phyloP scores from a whole-genome alignment of 2,113 vertebrate genomes.

The Ochotona princeps region DNA sequence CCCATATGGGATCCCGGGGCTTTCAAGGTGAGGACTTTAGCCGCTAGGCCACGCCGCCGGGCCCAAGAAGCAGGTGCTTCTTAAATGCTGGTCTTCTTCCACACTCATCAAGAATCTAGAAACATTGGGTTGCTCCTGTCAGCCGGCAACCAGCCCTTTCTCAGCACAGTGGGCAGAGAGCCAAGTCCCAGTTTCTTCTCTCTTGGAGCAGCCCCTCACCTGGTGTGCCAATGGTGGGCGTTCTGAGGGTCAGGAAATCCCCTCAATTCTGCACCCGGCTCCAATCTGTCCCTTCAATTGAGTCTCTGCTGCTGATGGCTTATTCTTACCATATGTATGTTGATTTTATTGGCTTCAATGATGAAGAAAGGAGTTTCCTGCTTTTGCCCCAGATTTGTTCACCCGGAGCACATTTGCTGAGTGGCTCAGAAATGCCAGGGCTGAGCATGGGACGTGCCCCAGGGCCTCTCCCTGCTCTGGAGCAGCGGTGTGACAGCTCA shows the following conservation, averaged over 20 bases:
- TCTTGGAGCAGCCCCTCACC: background rate
- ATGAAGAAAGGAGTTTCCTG: constrained; percentile 23
- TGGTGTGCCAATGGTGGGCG: background rate
- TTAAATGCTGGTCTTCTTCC: background rate
- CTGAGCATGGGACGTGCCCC: background rate
- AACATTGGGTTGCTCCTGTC: background rate
- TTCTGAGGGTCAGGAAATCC: background rate
- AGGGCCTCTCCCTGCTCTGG: background rate
- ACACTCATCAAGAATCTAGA: background rate
- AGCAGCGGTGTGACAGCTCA: background rate
- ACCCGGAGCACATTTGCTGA: background rate
- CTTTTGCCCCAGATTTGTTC: background rate
- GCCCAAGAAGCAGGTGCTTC: background rate
- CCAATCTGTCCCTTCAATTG: background rate
- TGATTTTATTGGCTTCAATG: background rate
- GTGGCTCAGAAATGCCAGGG: background rate
- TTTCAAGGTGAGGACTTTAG: no score
- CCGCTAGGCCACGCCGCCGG: no score
- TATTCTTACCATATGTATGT: background rate
- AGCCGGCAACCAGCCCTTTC: background rate
- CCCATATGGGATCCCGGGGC: no score
- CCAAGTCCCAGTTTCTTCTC: background rate
- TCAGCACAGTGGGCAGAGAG: background rate
- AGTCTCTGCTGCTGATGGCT: background rate
- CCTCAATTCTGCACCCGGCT: background rate